Evolutionary conservation across 2,888 invertebrate genomes (phyloP), one percentile per base, ranked within the genome.

Genomic region (Raillietiella orientalis): DNA sequence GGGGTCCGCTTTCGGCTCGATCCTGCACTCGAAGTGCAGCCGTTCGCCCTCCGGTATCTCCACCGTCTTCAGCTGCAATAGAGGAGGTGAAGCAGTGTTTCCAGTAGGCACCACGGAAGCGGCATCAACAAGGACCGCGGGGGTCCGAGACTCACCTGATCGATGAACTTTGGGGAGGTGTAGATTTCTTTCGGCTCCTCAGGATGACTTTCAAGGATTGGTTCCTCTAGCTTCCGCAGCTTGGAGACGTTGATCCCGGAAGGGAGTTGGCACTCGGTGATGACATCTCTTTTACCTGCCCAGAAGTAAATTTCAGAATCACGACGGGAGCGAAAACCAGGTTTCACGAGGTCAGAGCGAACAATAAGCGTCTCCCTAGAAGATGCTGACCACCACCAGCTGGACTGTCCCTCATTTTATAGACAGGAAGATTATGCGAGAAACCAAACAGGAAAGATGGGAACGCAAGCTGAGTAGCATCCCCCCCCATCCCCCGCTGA

Each of bases 1-100:
- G 0, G 84, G 71, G 55, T 90, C 90, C 39, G 70, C 71, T 46
- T 77, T 75, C 1, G 90, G 90, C 43, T 84, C 77, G 12, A 96
- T 72, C 33, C 72, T 65, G 40, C 87, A 87, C 47, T 93, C 87
- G 39, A 96, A 90, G 32, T 79, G 66, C 2, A 82, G 65, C 0
- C 72, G 62, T 46, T 93, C 87, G 14, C 77, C 71, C 52, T 96
- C 82, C 39, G 72, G 74, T 3, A 74, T 61, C 3, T 71, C 70
- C 15, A 65, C 59, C 3, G 74, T 72, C 40, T 66, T 58, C 36
- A 82, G 74, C 44, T 75, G 34, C 15, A 32, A 30, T 25, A 13
- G 5, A 22, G 11, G 17, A 21, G n/a, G 14, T 6, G 6, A 22
- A 24, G 5, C 21, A 26, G 10, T 23, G 22, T 5, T 21, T 16